Conservation (phyloP, 1,140 invertebrate genomes). For the Probaryconus sp. region DNA sequence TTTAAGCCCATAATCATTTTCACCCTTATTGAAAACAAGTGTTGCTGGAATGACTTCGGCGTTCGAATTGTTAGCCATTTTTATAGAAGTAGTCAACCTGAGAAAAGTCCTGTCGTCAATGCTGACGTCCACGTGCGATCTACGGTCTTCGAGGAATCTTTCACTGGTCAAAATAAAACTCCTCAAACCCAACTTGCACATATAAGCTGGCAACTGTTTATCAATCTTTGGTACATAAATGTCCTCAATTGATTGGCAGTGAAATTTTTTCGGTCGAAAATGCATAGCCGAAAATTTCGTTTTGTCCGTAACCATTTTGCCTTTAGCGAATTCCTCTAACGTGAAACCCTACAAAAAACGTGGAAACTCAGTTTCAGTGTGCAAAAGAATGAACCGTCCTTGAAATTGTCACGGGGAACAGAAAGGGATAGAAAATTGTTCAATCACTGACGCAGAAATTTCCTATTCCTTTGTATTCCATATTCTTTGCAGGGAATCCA, state of each 20-base stretch:
- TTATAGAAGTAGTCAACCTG: conserved; percentile 15
- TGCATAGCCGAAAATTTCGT: conserved; percentile 18
- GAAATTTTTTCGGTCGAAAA: conserved; percentile 46
- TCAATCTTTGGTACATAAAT: conserved; percentile 59
- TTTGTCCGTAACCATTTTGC: conserved; percentile 21
- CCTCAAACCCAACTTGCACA: conserved; percentile 48
- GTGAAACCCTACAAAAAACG: too few relatives aligned
- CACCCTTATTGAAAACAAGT: conserved; percentile 56
- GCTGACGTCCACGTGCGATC: conserved; percentile 51
- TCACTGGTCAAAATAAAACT: conserved; percentile 65
- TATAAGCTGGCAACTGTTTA: conserved; percentile 61
- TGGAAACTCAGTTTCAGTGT: too few relatives aligned
- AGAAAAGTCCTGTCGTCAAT: conserved; percentile 57
- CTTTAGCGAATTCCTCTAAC: conserved; percentile 17
- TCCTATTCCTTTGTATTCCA: too few relatives aligned
- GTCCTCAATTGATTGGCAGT: conserved; percentile 52
- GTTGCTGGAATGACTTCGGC: conserved; percentile 54
- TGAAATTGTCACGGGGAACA: too few relatives aligned
- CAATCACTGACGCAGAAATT: too few relatives aligned
- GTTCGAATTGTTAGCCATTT: conserved; percentile 1
- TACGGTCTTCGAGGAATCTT: conserved; percentile 64
- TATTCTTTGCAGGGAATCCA: conserved; percentile 16
- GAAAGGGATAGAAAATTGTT: too few relatives aligned
- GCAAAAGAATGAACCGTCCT: too few relatives aligned
- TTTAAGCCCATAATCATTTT: conserved; percentile 61